Conservation (phyloP, 2,113 vertebrate species). For the Ptychochromis oligacanthus region DNA sequence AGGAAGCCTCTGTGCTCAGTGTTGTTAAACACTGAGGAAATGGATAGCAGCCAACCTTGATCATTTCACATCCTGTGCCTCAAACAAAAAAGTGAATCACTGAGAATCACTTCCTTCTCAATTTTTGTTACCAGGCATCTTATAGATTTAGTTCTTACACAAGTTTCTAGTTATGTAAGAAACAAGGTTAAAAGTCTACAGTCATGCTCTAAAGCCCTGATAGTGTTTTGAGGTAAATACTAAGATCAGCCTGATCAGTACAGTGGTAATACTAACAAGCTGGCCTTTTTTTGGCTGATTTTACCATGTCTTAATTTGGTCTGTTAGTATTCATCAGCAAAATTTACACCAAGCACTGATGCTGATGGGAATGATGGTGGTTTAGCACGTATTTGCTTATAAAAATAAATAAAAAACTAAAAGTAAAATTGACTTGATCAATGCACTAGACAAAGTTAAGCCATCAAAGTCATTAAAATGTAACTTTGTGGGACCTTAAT, state of each 20-base stretch:
- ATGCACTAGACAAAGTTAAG: background rate
- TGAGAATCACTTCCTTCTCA: background rate
- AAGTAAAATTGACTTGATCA: background rate
- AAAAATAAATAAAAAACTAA: too few species aligned
- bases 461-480: background rate
- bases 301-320: too few species aligned
- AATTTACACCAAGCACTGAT: too few species aligned
- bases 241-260: background rate
- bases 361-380: too few species aligned
- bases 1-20: constrained; percentile 29
- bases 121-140: background rate
- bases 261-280: too few species aligned
- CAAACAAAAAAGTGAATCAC: background rate
- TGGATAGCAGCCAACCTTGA: constrained; percentile 44
- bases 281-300: too few species aligned
- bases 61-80: constrained; percentile 33
- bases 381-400: too few species aligned
- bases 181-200: background rate
- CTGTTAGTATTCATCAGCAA: too few species aligned
- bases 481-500: background rate
- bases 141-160: background rate
- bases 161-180: background rate
- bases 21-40: constrained; percentile 48
- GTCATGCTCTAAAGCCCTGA: background rate
- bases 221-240: background rate